phyloP scores from a whole-genome alignment of 2,888 invertebrate species.

The Amblyjoppa fuscipennis region DNA sequence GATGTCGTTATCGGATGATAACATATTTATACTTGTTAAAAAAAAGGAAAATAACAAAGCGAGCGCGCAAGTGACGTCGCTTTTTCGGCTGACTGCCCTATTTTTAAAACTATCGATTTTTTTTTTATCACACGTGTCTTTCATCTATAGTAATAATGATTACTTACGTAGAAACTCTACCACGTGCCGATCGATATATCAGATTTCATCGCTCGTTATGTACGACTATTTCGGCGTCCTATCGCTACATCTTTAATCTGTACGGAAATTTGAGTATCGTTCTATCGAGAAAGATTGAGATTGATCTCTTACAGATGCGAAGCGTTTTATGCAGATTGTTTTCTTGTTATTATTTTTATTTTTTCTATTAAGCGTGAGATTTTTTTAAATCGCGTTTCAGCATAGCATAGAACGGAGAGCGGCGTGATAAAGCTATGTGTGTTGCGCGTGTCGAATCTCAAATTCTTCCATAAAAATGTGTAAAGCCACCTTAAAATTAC shows the following conservation, averaged over 20 bases:
- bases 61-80: background rate
- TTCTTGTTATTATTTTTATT: background rate
- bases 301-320: constrained; percentile 21
- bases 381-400: background rate
- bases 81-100: constrained; percentile 23
- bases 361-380: constrained; percentile 12
- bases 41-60: constrained; percentile 4
- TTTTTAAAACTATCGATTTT: constrained; percentile 46
- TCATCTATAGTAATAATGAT: constrained; percentile 62
- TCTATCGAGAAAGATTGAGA: constrained; percentile 38
- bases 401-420: background rate
- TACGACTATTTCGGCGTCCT: constrained; percentile 41
- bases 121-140: constrained; percentile 67
- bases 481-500: constrained; percentile 40
- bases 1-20: constrained; percentile 1
- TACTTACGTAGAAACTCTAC: constrained; percentile 9
- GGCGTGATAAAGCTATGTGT: constrained; percentile 5
- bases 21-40: background rate
- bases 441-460: background rate
- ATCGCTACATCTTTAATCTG: constrained; percentile 16
- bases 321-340: constrained; percentile 8
- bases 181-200: background rate
- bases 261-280: constrained; percentile 29
- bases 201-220: constrained; percentile 2
- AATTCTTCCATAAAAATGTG: constrained; percentile 47